Evolutionary conservation across 2,113 vertebrate genomes (phyloP), one percentile per base, ranked within the genome.

Genomic region (Zeus faber): DNA sequence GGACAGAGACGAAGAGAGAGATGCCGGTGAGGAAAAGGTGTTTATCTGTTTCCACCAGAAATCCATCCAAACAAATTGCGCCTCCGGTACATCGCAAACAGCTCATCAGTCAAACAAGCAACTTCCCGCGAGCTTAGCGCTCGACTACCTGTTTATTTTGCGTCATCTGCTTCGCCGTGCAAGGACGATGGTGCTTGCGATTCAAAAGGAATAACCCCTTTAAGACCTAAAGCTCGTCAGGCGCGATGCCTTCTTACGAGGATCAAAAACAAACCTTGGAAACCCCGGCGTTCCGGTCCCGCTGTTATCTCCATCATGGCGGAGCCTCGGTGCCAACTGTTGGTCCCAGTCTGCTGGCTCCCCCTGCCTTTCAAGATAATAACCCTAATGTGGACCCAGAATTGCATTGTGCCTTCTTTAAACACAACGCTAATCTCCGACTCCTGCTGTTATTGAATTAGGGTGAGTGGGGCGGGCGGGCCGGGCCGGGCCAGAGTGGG

Each of bases 331-430:
- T 53, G 58, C 67, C 72, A 70, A 72, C 61, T 46, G 46, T 58
- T 5, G 4, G 37, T 55, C 62, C 18, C 31, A 2, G 16, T 77
- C 29, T 67, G 62, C 49, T 63, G 63, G 49, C 49, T 23, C 50
- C 54, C 58, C 53, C 45, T 80, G 70, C 40, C 54, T 79, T 79
- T 75, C 54, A 84, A 91, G 90, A 91, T 88, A 89, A 85, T 83
- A 88, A 88, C 89, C 89, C 90, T 89, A 88, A 90, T 85, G 88
- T 84, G 78, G 73, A 79, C 76, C 82, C 77, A 46, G 71, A 90
- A 91, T 88, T 84, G 83, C 87, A 85, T 87, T 86, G 82, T 77
- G 76, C 83, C 76, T 88, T 85, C 79, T 82, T 89, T 86, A 89
- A 86, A 86, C 87, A 83, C 63, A 71, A 78, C 51, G 53, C 55